phyloP scores from a whole-genome alignment of 2,888 invertebrate genomes.

The Syrphus vitripennis region DNA sequence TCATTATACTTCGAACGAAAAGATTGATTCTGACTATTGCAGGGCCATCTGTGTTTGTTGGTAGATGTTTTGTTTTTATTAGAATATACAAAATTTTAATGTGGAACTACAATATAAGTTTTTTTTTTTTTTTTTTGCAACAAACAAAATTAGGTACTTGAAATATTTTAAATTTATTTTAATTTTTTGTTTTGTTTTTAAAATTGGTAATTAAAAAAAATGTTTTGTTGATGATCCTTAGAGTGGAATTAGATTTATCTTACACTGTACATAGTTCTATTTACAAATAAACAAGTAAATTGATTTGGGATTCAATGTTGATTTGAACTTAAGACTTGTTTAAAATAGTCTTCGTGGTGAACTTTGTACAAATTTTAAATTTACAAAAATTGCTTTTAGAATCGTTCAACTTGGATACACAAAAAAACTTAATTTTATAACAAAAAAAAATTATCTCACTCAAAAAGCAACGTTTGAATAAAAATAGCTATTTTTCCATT shows the following conservation, averaged over 20 bases:
- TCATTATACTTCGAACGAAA: slow-evolving; percentile 98
- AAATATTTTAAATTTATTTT: slow-evolving; percentile 19
- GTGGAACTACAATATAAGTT: slow-evolving; percentile 60
- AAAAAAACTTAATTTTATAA: not conserved
- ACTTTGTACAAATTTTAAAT: slow-evolving; percentile 22
- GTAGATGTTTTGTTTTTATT: slow-evolving; percentile 71
- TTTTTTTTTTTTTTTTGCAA: slow-evolving; percentile 27
- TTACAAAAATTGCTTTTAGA: not conserved
- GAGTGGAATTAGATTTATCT: slow-evolving; percentile 41
- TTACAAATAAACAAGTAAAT: slow-evolving; percentile 26
- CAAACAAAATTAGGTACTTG: slow-evolving; percentile 52
- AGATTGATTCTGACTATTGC: slow-evolving; percentile 98
- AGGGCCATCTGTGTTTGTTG: slow-evolving; percentile 93
- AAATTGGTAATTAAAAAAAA: slow-evolving; percentile 21
- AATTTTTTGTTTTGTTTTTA: slow-evolving; percentile 4
- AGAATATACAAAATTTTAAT: slow-evolving; percentile 68
- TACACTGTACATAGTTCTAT: slow-evolving; percentile 53
- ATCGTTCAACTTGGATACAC: slow-evolving; percentile 10
- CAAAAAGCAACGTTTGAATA: too few relatives aligned
- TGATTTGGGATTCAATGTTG: not conserved
- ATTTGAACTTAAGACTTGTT: not conserved
- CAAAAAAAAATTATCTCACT: too few relatives aligned
- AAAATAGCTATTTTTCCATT: too few relatives aligned
- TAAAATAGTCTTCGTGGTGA: not conserved
- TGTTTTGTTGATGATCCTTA: not conserved